phyloP scores from a whole-genome alignment of 2,888 invertebrate species.

The Aphidoletes aphidimyza region DNA sequence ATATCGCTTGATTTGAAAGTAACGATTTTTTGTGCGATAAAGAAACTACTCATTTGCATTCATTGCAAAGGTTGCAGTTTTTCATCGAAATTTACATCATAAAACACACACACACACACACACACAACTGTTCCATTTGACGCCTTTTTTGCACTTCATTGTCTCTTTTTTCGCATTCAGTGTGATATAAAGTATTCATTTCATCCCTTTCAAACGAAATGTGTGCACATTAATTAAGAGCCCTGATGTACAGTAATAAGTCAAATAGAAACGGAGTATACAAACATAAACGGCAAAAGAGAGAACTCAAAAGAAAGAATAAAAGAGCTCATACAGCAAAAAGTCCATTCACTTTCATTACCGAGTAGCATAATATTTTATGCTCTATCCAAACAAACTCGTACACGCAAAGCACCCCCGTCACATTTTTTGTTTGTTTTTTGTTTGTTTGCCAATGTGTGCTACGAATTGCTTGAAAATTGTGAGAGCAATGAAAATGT shows the following conservation, averaged over 20 bases:
- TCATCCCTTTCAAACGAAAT: neutral
- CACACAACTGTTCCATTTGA: neutral
- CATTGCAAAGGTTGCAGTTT: conserved; percentile 20
- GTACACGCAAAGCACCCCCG: neutral
- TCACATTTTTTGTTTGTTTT: too few relatives aligned
- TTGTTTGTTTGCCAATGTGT: neutral
- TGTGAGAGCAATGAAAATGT: neutral
- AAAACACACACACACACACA: too few relatives aligned
- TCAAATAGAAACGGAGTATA: neutral
- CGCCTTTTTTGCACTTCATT: neutral
- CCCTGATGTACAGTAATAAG: neutral
- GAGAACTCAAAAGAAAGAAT: too few relatives aligned
- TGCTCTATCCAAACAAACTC: neutral
- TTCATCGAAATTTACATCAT: neutral
- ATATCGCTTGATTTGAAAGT: neutral
- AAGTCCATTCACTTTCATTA: neutral
- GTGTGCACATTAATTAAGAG: conserved; percentile 34
- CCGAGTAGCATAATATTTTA: neutral
- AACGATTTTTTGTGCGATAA: neutral
- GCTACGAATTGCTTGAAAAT: neutral
- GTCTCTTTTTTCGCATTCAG: neutral
- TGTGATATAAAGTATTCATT: neutral
- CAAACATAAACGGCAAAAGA: neutral
- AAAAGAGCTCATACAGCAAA: neutral
- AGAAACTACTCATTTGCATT: neutral